Evolutionary conservation across 2,797 vertebrate species (phyloP).

Genomic region (Oryzias sinensis): DNA sequence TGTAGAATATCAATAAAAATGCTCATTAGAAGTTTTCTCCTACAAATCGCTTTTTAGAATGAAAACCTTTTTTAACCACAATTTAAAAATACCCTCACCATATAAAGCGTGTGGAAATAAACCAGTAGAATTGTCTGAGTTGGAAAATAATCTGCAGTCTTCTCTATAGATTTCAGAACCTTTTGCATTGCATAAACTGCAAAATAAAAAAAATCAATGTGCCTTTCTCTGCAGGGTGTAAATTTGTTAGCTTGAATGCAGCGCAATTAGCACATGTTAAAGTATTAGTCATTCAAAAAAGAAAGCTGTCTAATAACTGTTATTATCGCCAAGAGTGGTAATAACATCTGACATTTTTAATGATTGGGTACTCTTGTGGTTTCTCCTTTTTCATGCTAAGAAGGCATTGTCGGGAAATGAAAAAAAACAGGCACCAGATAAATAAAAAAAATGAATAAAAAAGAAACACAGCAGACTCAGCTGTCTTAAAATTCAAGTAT

Average conservation of each 20-base stretch:
- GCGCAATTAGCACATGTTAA: constrained; percentile 19
- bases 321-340: constrained; percentile 15
- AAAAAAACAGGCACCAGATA: not conserved
- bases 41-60: too few relatives aligned
- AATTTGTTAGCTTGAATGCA: constrained; percentile 15
- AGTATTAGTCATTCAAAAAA: constrained; percentile 13
- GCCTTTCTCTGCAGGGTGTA: constrained; percentile 16
- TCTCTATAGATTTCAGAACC: not conserved
- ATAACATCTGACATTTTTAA: constrained; percentile 27
- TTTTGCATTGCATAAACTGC: constrained; percentile 10
- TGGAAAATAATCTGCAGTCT: too few relatives aligned
- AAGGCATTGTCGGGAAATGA: not conserved
- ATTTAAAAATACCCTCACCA: too few relatives aligned
- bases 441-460: not conserved
- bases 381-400: constrained; percentile 8
- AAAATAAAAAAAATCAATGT: not conserved
- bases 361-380: constrained; percentile 11
- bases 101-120: too few relatives aligned
- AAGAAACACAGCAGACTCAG: not conserved
- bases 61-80: too few relatives aligned
- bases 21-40: too few relatives aligned
- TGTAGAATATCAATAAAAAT: too few relatives aligned
- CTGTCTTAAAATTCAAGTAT: not conserved
- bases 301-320: constrained; percentile 16
- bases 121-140: too few relatives aligned